These are phyloP conservation scores for Tetragonula clypearis DNA, from an alignment of 1,140 invertebrate species.

Conservation along the genomic window DNA sequence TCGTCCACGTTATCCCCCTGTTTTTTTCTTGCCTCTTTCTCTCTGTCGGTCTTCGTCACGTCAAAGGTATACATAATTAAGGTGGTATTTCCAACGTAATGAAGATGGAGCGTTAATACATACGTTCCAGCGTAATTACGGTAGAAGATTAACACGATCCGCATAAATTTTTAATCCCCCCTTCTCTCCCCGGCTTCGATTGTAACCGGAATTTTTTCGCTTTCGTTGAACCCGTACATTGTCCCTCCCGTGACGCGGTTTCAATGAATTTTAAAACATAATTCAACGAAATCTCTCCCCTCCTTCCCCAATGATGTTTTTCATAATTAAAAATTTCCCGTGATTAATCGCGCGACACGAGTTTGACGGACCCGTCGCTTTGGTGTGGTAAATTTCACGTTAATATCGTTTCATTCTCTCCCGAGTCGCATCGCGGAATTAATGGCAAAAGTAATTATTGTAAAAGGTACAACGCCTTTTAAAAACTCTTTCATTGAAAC, in stretches of 20 bases:
- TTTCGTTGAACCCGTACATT: background rate
- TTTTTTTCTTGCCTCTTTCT: background rate
- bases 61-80: constrained; percentile 29
- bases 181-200: background rate
- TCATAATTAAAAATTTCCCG: background rate
- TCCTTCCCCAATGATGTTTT: background rate
- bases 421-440: background rate
- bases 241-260: background rate
- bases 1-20: background rate
- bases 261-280: background rate
- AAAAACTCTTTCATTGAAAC: constrained; percentile 13
- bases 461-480: background rate
- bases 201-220: background rate
- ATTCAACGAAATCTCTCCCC: background rate
- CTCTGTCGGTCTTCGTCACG: background rate
- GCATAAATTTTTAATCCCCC: constrained; percentile 7
- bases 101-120: constrained; percentile 24
- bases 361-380: background rate
- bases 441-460: background rate
- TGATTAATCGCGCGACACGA: no score
- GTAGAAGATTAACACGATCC: constrained; percentile 1
- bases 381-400: background rate
- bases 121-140: constrained; percentile 7
- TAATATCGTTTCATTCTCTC: background rate
- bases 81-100: constrained; percentile 12